Conservation (phyloP, 1,140 invertebrate genomes). For the Eulimnadia texana region DNA sequence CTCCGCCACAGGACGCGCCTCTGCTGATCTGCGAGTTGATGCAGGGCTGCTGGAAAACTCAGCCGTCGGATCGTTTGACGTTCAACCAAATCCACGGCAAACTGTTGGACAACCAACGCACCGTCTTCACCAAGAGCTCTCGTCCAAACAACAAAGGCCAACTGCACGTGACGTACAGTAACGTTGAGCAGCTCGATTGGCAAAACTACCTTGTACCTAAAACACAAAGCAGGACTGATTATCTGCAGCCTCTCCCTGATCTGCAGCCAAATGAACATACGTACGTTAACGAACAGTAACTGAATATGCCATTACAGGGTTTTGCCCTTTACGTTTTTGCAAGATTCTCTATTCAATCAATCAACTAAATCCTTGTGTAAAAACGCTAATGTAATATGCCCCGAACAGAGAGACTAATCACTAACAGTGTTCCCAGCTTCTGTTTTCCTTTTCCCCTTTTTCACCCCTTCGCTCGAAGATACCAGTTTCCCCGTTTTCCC, state of each 20-base stretch:
- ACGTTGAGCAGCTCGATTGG: neutral
- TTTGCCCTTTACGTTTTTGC: no score
- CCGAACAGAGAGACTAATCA: no score
- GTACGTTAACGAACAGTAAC: neutral
- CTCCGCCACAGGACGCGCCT: conserved; percentile 66
- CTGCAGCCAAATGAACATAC: neutral
- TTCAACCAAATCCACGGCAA: conserved; percentile 33
- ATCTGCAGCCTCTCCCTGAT: conserved; percentile 5
- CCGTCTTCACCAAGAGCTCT: neutral
- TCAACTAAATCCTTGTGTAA: no score
- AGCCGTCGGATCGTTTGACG: conserved; percentile 56
- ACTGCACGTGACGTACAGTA: conserved; percentile 1
- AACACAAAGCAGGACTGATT: neutral
- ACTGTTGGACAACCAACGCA: neutral
- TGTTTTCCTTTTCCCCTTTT: no score
- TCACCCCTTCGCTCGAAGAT: no score
- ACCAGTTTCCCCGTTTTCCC: no score
- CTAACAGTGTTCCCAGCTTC: no score
- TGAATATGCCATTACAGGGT: no score
- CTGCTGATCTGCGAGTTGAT: conserved; percentile 61
- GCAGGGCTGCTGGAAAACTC: conserved; percentile 69
- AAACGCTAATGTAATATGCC: no score
- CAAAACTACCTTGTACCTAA: neutral
- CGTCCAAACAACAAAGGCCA: neutral
- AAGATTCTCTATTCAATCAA: no score